Conservation (phyloP, 2,113 vertebrate genomes). For the Anolis carolinensis region DNA sequence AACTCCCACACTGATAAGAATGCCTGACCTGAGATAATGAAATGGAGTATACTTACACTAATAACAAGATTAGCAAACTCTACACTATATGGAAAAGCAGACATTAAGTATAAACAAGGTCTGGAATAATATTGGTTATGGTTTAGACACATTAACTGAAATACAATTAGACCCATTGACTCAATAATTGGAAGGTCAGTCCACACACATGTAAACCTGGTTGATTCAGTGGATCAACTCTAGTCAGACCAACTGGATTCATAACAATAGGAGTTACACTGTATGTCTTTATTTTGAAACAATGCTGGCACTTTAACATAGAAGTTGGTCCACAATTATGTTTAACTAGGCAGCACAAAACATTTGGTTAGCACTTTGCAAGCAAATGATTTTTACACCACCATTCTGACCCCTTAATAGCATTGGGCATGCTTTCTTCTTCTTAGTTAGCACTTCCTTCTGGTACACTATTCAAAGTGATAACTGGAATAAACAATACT, state of each 20-base stretch:
- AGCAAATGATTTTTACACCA: background rate
- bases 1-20: background rate
- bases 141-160: no score
- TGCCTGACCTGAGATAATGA: background rate
- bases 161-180: no score
- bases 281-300: background rate
- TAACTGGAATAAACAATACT: background rate
- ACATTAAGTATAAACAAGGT: background rate
- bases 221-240: no score
- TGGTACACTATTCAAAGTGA: slow-evolving; percentile 1
- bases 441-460: slow-evolving; percentile 12
- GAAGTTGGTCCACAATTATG: background rate
- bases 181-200: no score
- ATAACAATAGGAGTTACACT: no score
- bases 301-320: background rate
- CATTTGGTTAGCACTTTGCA: background rate
- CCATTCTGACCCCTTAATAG: background rate
- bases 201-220: no score
- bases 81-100: background rate
- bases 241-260: no score
- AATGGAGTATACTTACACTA: no score
- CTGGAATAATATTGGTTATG: no score
- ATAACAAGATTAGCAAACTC: background rate
- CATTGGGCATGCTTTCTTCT: background rate
- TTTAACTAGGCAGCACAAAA: background rate